Base-by-base conservation (phyloP, 1,140 invertebrate species). In the Drosophila prosaltans region DNA sequence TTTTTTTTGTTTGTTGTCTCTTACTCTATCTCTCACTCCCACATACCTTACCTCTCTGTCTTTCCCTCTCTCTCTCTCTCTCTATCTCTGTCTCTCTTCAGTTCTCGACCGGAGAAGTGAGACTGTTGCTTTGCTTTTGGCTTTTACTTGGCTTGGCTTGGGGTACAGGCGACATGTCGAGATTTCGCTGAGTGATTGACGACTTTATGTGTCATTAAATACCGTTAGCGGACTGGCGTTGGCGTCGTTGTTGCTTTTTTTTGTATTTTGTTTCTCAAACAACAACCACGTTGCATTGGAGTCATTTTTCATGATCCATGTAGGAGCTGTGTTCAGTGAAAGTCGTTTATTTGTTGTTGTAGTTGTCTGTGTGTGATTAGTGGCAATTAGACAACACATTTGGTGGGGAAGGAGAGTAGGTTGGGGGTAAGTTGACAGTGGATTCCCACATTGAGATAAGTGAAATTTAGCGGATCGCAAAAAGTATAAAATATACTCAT, bases 181-280 rank as follows among this genome's bases (percentile, higher is more conserved):
- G 84, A 89, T 89, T 89, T 90, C 21, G 68, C 81, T 72, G 81
- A 84, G 84, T 89, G 84, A 89, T 89, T 89, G 84, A 89, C 84
- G 84, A 89, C 85, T 89, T 89, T 70, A 84, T 89, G 84, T 89
- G 85, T 90, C 84, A 89, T 89, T 89, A 90, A 90, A 84, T 81
- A 84, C 85, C 85, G 84, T 90, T 89, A 84, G 78, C 81, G 75
- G 72, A 60, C 70, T 67, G 67, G 32, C 55, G 40, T 54, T 65
- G 66, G 65, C 65, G 57, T 71, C 67, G 36, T 41, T 43, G 57
- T 65, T 65, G 10, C n/a, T 26, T 39, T 43, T 63, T 32, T 64
- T n/a, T 24, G 16, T 16, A 16, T 21, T 24, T 51, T 51, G 21
- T 51, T 51, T 51, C 16, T 30, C 2, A 30, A 24, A 48, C 45